Evolutionary conservation across 2,888 invertebrate species (phyloP), one percentile per base, ranked within the genome.

Genomic region (Macropis europaea): DNA sequence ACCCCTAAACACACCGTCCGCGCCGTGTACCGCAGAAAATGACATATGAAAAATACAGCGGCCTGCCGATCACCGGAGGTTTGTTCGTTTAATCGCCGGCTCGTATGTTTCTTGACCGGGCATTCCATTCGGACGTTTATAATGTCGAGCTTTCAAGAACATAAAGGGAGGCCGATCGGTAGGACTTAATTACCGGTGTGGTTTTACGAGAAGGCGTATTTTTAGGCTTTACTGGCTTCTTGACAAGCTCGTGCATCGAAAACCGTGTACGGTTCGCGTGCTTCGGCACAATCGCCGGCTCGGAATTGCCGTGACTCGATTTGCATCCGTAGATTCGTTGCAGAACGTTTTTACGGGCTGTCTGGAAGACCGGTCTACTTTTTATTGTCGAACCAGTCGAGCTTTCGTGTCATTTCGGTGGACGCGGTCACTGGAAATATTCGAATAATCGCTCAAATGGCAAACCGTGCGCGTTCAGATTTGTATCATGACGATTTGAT

Each of bases 211-310:
- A 11, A 3, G 43, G 17, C 30, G 15, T 42, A 59, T 48, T 48
- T 53, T 56, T 30, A 3, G 24, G 1, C 6, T 40, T 50, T 26
- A 22, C 32, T 6, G 30, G 15, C 40, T 26, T 6, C 38, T 15
- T 9, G 47, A 53, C 43, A 43, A 61, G 43, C 32, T 50, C n/a
- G 67, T 17, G 28, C 43, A 48, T 36, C 22, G 28, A 32, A 32
- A 48, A 28, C 48, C 50, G 40, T 62, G 56, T 54, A 40, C 15
- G 4, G 57, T 57, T 84, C 73, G 82, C 82, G 81, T 83, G 79
- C 66, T 76, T 53, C 67, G 73, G 71, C 59, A 79, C 82, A 79
- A 82, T 83, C 76, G 77, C 68, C 28, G 52, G 36, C n/a, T 50
- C 54, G 43, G n/a, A 22, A 15, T 15, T 32, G 13, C 32, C 52